These are phyloP conservation scores for Neosilurus mollespiculum DNA, from an alignment of 2,797 vertebrate species.

Conservation along the genomic window DNA sequence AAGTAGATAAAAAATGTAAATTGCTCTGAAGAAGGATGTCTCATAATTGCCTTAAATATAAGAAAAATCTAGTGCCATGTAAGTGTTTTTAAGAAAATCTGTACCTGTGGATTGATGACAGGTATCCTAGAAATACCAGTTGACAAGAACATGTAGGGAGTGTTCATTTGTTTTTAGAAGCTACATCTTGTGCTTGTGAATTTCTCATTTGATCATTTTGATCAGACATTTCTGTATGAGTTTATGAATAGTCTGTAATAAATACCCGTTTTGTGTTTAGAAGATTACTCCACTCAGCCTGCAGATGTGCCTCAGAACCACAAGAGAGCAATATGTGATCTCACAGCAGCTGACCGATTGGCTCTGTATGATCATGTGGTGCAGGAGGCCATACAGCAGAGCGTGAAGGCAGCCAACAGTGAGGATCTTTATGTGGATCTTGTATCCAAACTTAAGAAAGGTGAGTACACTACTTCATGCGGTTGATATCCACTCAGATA, in stretches of 20 bases:
- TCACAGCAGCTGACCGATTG: constrained; percentile 88
- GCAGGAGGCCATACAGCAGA: constrained; percentile 74
- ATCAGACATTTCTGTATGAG: neutral
- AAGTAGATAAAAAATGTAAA: no score
- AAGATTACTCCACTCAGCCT: constrained; percentile 79
- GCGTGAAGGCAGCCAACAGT: constrained; percentile 70
- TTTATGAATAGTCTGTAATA: constrained; percentile 44
- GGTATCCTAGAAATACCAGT: neutral
- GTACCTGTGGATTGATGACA: neutral
- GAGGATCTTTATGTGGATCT: constrained; percentile 95
- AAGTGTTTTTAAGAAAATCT: no score
- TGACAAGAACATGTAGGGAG: constrained; percentile 57
- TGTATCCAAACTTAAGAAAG: constrained; percentile 91
- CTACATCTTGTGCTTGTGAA: neutral
- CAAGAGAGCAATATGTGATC: constrained; percentile 86
- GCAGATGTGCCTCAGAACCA: constrained; percentile 89
- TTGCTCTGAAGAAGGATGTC: no score
- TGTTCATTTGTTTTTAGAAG: constrained; percentile 14
- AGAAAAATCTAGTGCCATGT: no score
- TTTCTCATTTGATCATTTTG: neutral
- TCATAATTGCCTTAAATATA: no score
- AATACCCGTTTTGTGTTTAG: constrained; percentile 63
- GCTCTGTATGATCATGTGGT: constrained; percentile 88
- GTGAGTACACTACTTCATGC: constrained; percentile 62
- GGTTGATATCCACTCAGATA: neutral